Conservation (phyloP, 1,140 invertebrate genomes). For the Microplitis demolitor region DNA sequence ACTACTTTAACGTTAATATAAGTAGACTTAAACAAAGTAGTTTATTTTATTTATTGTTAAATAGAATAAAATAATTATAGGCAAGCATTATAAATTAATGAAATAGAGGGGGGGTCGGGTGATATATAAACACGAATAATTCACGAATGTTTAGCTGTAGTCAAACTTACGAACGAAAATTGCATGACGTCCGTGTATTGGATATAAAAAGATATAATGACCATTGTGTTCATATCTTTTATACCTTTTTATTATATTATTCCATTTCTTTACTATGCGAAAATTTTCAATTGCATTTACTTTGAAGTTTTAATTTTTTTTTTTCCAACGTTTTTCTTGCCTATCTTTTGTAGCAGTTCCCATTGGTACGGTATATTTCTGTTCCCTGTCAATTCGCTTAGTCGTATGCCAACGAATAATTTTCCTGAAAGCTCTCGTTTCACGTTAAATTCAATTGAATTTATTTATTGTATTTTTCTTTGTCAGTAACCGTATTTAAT, state of each 20-base stretch:
- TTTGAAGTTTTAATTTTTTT: not conserved
- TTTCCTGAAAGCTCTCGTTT: not conserved
- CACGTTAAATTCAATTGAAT: not conserved
- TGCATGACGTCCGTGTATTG: too few relatives aligned
- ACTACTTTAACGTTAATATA: too few relatives aligned
- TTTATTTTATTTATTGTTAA: too few relatives aligned
- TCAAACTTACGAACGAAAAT: too few relatives aligned
- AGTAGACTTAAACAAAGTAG: too few relatives aligned
- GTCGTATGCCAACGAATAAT: not conserved
- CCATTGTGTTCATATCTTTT: too few relatives aligned
- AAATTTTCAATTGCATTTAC: not conserved
- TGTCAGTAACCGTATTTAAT: not conserved
- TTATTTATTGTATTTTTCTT: not conserved
- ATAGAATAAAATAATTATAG: too few relatives aligned
- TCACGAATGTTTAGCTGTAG: too few relatives aligned
- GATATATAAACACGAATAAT: too few relatives aligned
- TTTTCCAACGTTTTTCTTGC: not conserved
- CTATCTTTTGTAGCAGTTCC: not conserved
- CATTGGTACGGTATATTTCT: not conserved
- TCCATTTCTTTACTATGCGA: not conserved
- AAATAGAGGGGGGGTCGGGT: too few relatives aligned
- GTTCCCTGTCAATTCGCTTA: not conserved
- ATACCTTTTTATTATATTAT: not conserved
- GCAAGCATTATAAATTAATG: too few relatives aligned
- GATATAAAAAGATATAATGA: too few relatives aligned